These are phyloP conservation scores for Liasis olivaceus DNA, from an alignment of 2,797 vertebrate genomes.

Conservation along the genomic window DNA sequence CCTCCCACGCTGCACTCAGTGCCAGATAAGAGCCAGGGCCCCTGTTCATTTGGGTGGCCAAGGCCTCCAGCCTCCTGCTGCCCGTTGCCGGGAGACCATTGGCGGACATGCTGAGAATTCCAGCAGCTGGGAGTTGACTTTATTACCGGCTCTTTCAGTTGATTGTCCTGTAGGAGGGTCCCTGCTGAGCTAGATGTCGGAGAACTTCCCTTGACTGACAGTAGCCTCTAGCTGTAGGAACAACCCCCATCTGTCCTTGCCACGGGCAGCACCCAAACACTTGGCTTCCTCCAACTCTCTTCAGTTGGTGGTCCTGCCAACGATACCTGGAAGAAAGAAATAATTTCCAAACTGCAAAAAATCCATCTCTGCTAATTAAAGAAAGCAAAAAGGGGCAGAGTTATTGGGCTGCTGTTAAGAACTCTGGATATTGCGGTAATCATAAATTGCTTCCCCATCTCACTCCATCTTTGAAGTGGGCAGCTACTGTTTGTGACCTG, in stretches of 20 bases:
- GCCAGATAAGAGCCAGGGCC: neutral
- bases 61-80: neutral
- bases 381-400: neutral
- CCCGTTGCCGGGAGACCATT: slow-evolving; percentile 36
- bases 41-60: slow-evolving; percentile 6
- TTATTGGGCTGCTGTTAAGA: neutral
- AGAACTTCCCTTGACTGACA: neutral
- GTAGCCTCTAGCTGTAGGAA: too few species aligned
- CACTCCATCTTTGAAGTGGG: neutral
- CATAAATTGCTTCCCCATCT: too few species aligned
- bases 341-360: neutral
- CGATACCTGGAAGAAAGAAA: neutral
- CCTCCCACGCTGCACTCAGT: neutral
- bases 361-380: neutral
- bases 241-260: too few species aligned
- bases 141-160: slow-evolving; percentile 5
- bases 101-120: slow-evolving; percentile 22
- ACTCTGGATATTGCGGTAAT: neutral
- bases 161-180: neutral
- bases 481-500: neutral
- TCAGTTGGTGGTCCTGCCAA: neutral
- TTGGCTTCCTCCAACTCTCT: neutral
- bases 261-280: neutral
- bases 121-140: slow-evolving; percentile 9
- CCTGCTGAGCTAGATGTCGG: neutral